A percentile compares a stretch with the other conserved stretches of the same genome.
Evolutionary conservation across 2,797 vertebrate species (phyloP).

Genomic region (Luscinia luscinia): DNA sequence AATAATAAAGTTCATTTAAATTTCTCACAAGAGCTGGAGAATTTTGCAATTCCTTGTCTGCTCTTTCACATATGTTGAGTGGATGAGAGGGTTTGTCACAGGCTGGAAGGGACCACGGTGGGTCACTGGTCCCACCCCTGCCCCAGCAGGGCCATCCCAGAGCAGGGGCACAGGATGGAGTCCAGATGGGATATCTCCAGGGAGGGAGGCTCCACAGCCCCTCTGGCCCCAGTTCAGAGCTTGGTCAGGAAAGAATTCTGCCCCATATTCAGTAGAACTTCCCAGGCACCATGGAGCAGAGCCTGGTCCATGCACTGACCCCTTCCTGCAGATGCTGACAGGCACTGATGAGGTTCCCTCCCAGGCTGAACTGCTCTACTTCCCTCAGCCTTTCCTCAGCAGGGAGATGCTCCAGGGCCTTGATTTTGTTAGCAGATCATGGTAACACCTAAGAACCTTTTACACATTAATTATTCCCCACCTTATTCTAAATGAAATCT

Average conservation of each 20-base stretch:
- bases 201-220: neutral
- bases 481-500: neutral
- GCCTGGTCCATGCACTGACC: neutral
- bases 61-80: accelerated
- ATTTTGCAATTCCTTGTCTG: neutral
- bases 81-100: neutral
- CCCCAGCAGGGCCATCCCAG: neutral
- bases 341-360: neutral
- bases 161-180: neutral
- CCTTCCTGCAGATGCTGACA: neutral
- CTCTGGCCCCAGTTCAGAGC: neutral
- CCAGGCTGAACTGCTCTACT: accelerated
- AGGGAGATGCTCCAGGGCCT: neutral
- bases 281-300: neutral
- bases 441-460: neutral
- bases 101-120: neutral
- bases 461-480: neutral
- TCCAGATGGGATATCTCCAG: neutral
- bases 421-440: too few species aligned
- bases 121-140: neutral
- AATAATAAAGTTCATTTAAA: neutral
- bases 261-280: neutral
- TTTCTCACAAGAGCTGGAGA: neutral
- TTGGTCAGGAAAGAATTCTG: neutral
- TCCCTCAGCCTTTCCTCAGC: neutral